Evolutionary conservation across 1,140 invertebrate species (phyloP), one percentile per base, ranked within the genome.

Genomic region (Polypedilum vanderplanki): DNA sequence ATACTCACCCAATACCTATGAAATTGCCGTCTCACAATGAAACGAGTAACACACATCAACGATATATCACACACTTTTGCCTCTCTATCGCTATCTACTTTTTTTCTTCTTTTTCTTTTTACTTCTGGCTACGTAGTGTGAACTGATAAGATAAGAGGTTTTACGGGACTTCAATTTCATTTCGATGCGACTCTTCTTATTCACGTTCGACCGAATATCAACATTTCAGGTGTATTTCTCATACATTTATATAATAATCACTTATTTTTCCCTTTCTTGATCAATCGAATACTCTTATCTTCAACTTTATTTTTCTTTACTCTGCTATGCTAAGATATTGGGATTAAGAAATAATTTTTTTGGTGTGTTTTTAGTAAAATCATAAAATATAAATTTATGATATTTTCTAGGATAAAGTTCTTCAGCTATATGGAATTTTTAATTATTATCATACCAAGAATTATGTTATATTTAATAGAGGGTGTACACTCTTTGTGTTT

Each of bases 111-210:
- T 57, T 3, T 57, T 57, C 4, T 33, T 15, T 57, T 12, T 57
- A 57, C 46, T 57, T 57, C 46, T 57, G 46, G 46, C 46, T 57
- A 57, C n/a, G 46, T 57, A n/a, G 24, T 5, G n/a, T 46, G 46
- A 15, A 33, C 24, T 57, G 46, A 57, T 57, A 57, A 57, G 46
- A 57, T 57, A 57, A 57, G 46, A 57, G 46, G 46, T 57, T 57
- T 57, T 57, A 57, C 46, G 46, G 46, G 46, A 57, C 46, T 57
- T 57, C 46, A 57, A 57, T 57, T 57, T 57, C n/a, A n/a, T 33
- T 33, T 33, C 24, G 24, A 33, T 46, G 41, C 15, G 24, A 46
- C 46, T 57, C 46, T 57, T 57, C 12, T 57, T 57, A 57, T 57
- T 57, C 12, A 57, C n/a, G 46, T 12, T 57, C n/a, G 46, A 33